These are phyloP conservation scores for Heterochromis multidens DNA, from an alignment of 2,113 vertebrate species.

Conservation along the genomic window DNA sequence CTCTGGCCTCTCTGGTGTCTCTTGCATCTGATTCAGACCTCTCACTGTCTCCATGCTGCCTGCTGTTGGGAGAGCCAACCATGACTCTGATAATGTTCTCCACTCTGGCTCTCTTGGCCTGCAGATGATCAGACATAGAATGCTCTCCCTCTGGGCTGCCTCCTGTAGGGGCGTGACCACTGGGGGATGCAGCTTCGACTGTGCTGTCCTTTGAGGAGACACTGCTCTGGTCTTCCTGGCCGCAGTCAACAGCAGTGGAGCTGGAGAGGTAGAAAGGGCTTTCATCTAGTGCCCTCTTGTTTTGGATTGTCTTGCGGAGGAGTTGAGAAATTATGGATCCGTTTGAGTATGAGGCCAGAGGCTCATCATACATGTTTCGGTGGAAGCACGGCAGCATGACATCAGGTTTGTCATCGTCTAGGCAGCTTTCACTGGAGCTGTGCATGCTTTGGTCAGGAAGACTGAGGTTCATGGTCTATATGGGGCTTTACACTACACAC, in stretches of 20 bases:
- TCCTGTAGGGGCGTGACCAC: constrained; percentile 45
- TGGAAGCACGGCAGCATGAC: constrained; percentile 73
- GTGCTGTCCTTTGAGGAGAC: constrained; percentile 67
- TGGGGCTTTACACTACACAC: background rate
- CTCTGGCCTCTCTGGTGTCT: constrained; percentile 55
- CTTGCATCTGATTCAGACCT: constrained; percentile 29
- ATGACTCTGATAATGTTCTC: constrained; percentile 91
- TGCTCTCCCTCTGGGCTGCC: constrained; percentile 65
- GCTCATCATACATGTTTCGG: constrained; percentile 68
- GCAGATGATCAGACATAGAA: constrained; percentile 76
- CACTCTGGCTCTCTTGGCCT: constrained; percentile 88
- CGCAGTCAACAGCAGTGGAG: constrained; percentile 54
- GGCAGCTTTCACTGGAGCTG: constrained; percentile 51
- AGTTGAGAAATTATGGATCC: constrained; percentile 79
- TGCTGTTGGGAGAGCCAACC: constrained; percentile 75
- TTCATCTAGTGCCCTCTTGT: constrained; percentile 73
- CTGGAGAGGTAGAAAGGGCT: constrained; percentile 69
- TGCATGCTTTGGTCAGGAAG: constrained; percentile 69
- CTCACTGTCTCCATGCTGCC: constrained; percentile 49
- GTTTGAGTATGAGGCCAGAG: constrained; percentile 70
- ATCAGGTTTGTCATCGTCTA: constrained; percentile 65
- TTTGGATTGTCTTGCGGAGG: constrained; percentile 73
- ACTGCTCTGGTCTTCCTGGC: constrained; percentile 67
- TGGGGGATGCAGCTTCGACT: constrained; percentile 50
- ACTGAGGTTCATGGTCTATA: constrained; percentile 69